phyloP scores from a whole-genome alignment of 2,113 vertebrate genomes.

The Colaptes auratus region DNA sequence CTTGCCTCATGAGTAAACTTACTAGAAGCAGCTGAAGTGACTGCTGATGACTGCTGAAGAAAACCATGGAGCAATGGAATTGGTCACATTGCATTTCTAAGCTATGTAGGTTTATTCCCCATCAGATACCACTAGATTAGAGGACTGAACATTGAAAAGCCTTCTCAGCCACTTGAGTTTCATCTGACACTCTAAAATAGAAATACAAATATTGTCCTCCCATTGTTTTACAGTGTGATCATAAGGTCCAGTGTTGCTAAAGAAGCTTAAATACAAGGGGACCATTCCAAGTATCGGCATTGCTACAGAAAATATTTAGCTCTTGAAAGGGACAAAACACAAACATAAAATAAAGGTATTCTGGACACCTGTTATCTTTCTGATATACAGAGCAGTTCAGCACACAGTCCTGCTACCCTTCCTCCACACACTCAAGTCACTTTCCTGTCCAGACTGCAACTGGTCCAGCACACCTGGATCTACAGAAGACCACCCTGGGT shows the following conservation, averaged over 20 bases:
- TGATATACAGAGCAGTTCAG: neutral
- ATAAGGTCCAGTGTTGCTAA: rapidly evolving
- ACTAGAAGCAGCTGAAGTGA: neutral
- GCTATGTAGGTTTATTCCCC: neutral
- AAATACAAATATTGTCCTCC: neutral
- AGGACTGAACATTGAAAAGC: neutral
- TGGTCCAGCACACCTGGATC: neutral
- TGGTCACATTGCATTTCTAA: neutral
- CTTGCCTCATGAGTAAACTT: neutral
- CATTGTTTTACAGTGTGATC: neutral
- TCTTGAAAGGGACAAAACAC: neutral
- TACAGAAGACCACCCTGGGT: neutral
- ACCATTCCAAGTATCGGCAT: neutral
- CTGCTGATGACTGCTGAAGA: neutral
- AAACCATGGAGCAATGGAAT: neutral
- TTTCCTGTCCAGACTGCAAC: neutral
- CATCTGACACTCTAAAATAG: neutral
- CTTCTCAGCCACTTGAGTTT: neutral
- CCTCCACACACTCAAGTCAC: neutral
- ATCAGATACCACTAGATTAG: neutral
- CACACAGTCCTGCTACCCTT: neutral
- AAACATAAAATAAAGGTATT: neutral
- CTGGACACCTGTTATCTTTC: neutral
- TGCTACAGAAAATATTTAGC: neutral
- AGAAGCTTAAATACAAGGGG: neutral